These are phyloP conservation scores for Plecotus auritus DNA, from an alignment of 2,113 vertebrate species.

Conservation along the genomic window DNA sequence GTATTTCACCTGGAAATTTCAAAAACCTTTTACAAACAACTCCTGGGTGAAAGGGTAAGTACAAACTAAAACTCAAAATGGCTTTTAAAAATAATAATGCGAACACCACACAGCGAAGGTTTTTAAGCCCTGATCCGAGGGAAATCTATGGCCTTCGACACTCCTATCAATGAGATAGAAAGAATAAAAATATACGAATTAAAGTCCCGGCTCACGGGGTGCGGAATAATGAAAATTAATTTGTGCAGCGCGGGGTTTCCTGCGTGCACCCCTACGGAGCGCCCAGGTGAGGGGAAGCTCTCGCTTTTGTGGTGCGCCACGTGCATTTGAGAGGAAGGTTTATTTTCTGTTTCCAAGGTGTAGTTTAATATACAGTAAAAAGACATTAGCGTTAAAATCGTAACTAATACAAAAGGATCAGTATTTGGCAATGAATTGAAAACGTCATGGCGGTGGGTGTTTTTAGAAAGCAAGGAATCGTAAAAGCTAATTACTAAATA, in stretches of 20 bases:
- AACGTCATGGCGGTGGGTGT: neutral
- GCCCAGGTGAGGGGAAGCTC: neutral
- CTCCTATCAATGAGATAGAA: neutral
- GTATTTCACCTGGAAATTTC: neutral
- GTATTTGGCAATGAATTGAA: neutral
- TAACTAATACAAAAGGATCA: neutral
- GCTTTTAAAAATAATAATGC: neutral
- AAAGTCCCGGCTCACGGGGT: neutral
- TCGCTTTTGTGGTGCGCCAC: neutral
- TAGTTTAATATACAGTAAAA: neutral
- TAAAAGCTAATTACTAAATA: neutral
- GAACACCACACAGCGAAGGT: neutral
- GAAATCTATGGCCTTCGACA: neutral
- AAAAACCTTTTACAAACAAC: neutral
- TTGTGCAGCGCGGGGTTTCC: neutral
- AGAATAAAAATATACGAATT: neutral
- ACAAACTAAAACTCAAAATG: neutral
- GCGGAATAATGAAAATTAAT: neutral
- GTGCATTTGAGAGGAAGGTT: neutral
- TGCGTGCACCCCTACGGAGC: neutral
- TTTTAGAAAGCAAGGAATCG: constrained; percentile 8
- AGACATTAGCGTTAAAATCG: neutral
- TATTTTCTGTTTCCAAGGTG: neutral
- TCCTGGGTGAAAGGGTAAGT: neutral
- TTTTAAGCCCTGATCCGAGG: neutral